Percentiles rank a stretch among this genome's conserved stretches.
Conservation (phyloP, 2,888 invertebrate genomes). For the Boloria selene region DNA sequence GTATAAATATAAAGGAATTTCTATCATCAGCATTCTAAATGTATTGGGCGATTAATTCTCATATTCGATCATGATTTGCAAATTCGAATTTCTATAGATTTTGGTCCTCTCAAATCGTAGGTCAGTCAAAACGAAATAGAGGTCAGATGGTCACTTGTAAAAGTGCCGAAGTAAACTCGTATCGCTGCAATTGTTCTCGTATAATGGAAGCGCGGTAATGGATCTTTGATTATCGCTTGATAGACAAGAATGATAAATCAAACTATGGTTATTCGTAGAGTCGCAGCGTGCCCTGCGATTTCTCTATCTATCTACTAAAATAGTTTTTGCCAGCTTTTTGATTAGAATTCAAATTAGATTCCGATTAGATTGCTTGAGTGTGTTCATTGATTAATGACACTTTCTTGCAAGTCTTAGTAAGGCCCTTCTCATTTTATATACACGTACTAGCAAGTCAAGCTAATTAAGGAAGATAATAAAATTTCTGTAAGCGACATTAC, state of each 20-base stretch:
- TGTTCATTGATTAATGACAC: constrained; percentile 61
- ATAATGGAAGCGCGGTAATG: constrained; percentile 63
- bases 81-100: constrained; percentile 34
- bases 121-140: constrained; percentile 37
- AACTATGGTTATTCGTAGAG: constrained; percentile 44
- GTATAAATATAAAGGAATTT: constrained; percentile 37
- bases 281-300: constrained; percentile 39
- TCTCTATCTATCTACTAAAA: constrained; percentile 46
- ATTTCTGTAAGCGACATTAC: not conserved
- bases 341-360: constrained; percentile 54
- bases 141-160: constrained; percentile 51
- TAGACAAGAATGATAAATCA: constrained; percentile 66
- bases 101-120: constrained; percentile 28
- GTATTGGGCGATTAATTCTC: constrained; percentile 30
- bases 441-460: not conserved
- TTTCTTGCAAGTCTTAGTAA: constrained; percentile 45
- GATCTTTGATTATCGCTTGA: constrained; percentile 65
- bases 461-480: constrained; percentile 11
- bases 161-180: constrained; percentile 50
- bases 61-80: constrained; percentile 43
- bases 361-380: constrained; percentile 39
- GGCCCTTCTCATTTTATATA: constrained; percentile 33
- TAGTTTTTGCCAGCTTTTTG: constrained; percentile 55
- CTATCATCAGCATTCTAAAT: constrained; percentile 39
- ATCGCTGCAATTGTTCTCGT: constrained; percentile 56